Evolutionary conservation across 1,140 invertebrate species (phyloP), one percentile per base, ranked within the genome.

Genomic region (Aradophagus sp.): DNA sequence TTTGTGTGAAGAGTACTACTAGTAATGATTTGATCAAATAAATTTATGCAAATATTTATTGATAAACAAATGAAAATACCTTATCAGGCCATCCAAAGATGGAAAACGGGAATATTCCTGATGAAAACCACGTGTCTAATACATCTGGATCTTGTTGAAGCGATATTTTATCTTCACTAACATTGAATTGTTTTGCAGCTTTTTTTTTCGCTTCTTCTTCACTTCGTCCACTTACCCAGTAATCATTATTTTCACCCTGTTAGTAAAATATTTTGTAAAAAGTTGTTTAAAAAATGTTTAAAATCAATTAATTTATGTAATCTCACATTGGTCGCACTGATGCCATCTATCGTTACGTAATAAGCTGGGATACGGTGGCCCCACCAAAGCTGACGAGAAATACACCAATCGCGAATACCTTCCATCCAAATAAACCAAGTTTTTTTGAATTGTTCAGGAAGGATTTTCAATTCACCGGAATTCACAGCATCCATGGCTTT

Each of bases 61-160:
- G n/a, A n/a, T n/a, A n/a, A n/a, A n/a, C n/a, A n/a, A n/a, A n/a
- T n/a, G n/a, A n/a, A n/a, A n/a, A 34, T 78, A 88, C 87, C 74
- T 96, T 78, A 55, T 99, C 93, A 0, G 98, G 98, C 98, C 98
- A 99, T 6, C 97, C 98, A 80, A 99, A 96, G 23, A 98, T 91
- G 0, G 97, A 95, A 82, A 99, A 99, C 2, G 98, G 97, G 84
- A 99, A 99, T 1, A 99, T 86, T 2, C 90, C 97, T 0, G 98
- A 98, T 10, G 97, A 99, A 84, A 99, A 99, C 98, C 98, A 99
- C 0, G 98, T 99, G 80, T 99, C 98, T 38, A 99, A 84, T 1
- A 99, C 98, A 89, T 99, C 98, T 29, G 94, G 92, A 86, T 99
- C 98, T 85, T 95, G 92, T 35, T 87, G 81, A 1, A 96, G 85